Evolutionary conservation across 1,140 invertebrate genomes (phyloP).

Genomic region (Macrocentrus cingulum): DNA sequence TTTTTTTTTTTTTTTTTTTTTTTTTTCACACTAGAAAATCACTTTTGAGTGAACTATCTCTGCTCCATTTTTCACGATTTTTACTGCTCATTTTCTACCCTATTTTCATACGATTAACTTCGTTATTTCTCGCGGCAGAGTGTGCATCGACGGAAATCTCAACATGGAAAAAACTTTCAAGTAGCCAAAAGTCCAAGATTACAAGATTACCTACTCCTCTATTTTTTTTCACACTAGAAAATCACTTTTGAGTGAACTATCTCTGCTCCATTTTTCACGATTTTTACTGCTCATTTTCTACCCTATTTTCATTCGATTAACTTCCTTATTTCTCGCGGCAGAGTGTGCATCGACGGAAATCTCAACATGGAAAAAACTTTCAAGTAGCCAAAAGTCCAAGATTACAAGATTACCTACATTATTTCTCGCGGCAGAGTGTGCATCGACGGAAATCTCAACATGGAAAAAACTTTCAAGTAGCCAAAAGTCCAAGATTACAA

Average conservation of each 20-base stretch:
- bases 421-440: too few species aligned
- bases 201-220: too few species aligned
- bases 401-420: neutral
- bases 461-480: too few species aligned
- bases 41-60: too few species aligned
- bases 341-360: neutral
- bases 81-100: neutral
- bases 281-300: constrained; percentile 17
- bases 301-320: constrained; percentile 1
- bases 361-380: neutral
- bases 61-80: constrained; percentile 32
- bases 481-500: too few species aligned
- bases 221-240: too few species aligned
- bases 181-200: neutral
- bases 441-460: too few species aligned
- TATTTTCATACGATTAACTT: constrained; percentile 6
- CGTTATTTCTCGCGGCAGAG: neutral
- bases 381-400: neutral
- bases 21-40: too few species aligned
- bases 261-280: constrained; percentile 29
- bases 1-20: too few species aligned
- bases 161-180: neutral
- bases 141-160: neutral
- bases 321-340: neutral
- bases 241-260: too few species aligned